A percentile compares a stretch with the other conserved stretches of the same genome.
Evolutionary conservation across 2,113 vertebrate species (phyloP).

Genomic region (Vidua macroura): DNA sequence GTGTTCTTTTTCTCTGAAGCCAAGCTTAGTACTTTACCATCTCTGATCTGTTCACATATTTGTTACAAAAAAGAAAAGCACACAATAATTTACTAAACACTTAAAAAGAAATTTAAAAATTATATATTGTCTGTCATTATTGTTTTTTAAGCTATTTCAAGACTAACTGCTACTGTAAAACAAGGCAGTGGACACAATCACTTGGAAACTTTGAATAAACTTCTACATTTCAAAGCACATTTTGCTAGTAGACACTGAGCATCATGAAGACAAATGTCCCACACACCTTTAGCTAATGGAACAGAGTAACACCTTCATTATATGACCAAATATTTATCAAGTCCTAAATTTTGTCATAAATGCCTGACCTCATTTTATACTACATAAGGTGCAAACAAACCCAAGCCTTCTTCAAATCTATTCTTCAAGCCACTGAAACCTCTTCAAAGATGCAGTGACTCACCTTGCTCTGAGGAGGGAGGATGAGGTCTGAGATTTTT

Average conservation of each 20-base stretch:
- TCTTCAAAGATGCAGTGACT: not conserved
- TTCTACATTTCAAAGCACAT: not conserved
- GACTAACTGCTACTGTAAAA: not conserved
- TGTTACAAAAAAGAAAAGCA: not conserved
- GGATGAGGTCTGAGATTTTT: not conserved
- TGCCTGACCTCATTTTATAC: not conserved
- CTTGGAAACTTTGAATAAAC: not conserved
- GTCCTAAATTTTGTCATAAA: not conserved
- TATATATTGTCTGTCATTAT: rapidly evolving
- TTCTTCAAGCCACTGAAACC: not conserved
- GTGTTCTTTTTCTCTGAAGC: not conserved
- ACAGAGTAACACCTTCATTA: not conserved
- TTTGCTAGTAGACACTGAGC: not conserved
- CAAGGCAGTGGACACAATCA: not conserved
- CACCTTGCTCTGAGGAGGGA: not conserved
- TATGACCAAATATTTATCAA: not conserved
- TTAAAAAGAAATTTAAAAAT: not conserved
- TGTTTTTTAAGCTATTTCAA: not conserved
- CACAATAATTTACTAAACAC: not conserved
- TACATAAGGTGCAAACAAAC: not conserved
- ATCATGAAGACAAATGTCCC: not conserved
- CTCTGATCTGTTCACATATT: not conserved
- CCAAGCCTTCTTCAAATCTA: not conserved
- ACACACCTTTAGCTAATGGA: not conserved
- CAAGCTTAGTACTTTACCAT: not conserved